Conservation (phyloP, 2,113 vertebrate species). For the Astur gentilis region DNA sequence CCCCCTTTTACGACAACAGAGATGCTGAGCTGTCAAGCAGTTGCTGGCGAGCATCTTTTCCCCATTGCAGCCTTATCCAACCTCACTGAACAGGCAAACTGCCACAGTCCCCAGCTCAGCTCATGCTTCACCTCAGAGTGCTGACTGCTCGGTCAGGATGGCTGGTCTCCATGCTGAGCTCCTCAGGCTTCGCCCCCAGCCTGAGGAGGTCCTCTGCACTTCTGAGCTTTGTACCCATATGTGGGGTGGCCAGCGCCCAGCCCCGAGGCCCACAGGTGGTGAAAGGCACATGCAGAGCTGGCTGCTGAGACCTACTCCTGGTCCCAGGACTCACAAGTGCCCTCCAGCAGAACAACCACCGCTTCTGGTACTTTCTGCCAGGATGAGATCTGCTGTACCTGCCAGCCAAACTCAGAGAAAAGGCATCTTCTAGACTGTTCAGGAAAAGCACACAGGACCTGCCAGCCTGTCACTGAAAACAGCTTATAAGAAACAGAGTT, state of each 20-base stretch:
- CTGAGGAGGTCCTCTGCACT: not conserved
- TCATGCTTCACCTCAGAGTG: rapidly evolving
- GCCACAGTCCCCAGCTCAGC: not conserved
- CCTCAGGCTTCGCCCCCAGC: not conserved
- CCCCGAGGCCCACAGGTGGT: rapidly evolving
- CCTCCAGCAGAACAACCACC: not conserved
- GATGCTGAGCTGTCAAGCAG: not conserved
- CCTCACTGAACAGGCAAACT: not conserved
- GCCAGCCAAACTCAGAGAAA: not conserved
- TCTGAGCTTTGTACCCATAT: rapidly evolving
- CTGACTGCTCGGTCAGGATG: not conserved
- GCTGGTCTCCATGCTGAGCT: not conserved
- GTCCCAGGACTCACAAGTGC: not conserved
- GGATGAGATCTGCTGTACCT: not conserved
- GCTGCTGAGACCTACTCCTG: rapidly evolving
- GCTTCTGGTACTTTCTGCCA: not conserved
- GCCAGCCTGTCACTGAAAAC: not conserved
- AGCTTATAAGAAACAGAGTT: not conserved
- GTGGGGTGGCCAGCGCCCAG: rapidly evolving
- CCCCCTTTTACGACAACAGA: not conserved
- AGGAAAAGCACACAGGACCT: not conserved
- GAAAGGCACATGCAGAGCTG: not conserved
- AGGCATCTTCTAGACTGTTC: not conserved
- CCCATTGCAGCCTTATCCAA: not conserved
- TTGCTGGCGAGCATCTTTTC: not conserved